Base-by-base conservation (phyloP, 2,888 invertebrate genomes). In the Pollenia griseotomentosa region DNA sequence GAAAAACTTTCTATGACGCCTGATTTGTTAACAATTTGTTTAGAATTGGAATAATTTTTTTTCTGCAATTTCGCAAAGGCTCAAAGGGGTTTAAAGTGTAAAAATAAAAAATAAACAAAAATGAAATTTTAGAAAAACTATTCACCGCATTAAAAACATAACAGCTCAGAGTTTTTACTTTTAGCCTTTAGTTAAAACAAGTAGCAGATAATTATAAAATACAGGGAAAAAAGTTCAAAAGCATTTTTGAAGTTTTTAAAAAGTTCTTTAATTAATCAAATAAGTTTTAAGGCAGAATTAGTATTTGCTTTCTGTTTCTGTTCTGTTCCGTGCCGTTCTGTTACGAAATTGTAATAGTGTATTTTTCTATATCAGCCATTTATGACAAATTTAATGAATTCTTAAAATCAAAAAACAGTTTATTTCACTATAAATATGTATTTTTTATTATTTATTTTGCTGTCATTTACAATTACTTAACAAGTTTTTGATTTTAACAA, bases 11-110 rank as follows among this genome's bases (percentile, higher is more conserved):
- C 61, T 78, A 59, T 33, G 33, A 78, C 53, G 61, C 73, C 59
- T 63, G 82, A 86, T 82, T 82, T 82, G 78, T 68, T 78, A 68
- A 66, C 66, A 78, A 78, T 78, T 85, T 81, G 71, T 78, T 71
- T 75, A 48, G 40, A 80, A 51, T 66, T 57, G 63, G 59, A 53
- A 55, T 42, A 55, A 2, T 2, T 55, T 44, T 55, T 55, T 48
- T 48, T 48, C 40, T 74, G 40, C 3, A 33, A 6, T 33, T 33
- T 33, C 14, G 23, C 42, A 61, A 12, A 51, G 23, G 40, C 59
- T 61, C n/a, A 51, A 65, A 66, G 51, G 71, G 5, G 53, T 68
- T 46, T 33, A 40, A 33, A 33, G 6, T 6, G 33, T 33, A 33
- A 66, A 59, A 14, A 11, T n/a, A 48, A 4, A 10, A 19, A 12